Base-by-base conservation (phyloP, 2,797 vertebrate genomes). In the Echeneis naucrates region DNA sequence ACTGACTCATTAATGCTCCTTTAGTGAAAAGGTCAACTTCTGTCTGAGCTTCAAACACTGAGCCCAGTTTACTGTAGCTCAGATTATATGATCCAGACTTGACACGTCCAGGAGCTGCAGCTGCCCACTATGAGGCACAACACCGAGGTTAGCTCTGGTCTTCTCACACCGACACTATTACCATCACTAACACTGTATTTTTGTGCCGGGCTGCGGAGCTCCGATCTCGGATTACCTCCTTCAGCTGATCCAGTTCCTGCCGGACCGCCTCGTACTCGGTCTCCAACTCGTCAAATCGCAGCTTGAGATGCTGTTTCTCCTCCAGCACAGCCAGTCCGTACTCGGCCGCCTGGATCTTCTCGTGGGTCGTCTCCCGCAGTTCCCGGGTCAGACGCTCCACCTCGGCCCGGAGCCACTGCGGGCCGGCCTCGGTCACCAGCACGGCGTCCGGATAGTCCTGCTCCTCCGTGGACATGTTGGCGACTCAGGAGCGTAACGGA, bases 301-400 rank as follows among this genome's bases (percentile, higher is more conserved):
- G 95, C 80, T 98, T 96, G 63, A 99, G 95, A 89, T 96, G 96
- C 88, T 99, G 97, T 77, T 99, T 99, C 94, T 99, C 98, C 92
- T 99, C 98, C 82, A 99, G 95, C 80, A 99, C 98, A 76, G 93
- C 98, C 85, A 99, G 93, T 63, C 98, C 98, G 32, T 98, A 99
- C 83, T 99, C 97, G 2, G 98, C 98, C 78, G 98, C 98, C 92
- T 99, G 98, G 91, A 99, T 98, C 95, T 99, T 98, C 92, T 99
- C 96, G 6, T 94, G 95, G 75, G 94, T 97, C 74, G 98, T 98
- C 67, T 98, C 98, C 12, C 96, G 93, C 83, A 99, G 95, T 88
- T 99, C 98, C 67, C 95, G 95, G 54, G 92, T 93, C 12, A 99
- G 93, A 70, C 98, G 94, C 88, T 95, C 96, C 37, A 97, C 87